A percentile compares a stretch with the other conserved stretches of the same genome.
These are phyloP conservation scores for Stercorarius parasiticus DNA, from an alignment of 2,113 vertebrate species.

Conservation along the genomic window DNA sequence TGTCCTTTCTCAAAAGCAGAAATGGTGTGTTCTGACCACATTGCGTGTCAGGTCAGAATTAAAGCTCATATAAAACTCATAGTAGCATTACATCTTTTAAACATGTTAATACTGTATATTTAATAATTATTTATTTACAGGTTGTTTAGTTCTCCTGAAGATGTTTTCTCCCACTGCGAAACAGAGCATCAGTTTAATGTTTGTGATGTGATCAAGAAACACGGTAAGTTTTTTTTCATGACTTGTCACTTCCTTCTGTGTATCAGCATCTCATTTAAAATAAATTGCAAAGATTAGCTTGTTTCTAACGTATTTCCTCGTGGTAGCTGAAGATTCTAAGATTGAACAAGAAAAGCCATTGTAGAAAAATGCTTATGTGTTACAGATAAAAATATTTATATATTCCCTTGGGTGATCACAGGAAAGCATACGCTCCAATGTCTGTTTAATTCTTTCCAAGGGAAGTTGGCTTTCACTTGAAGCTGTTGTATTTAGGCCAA, in stretches of 20 bases:
- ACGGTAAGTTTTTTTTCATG: slow-evolving; percentile 73
- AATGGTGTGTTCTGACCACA: accelerated
- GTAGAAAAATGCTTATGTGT: neutral
- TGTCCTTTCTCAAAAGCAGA: neutral
- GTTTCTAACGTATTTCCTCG: neutral
- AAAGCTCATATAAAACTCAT: accelerated
- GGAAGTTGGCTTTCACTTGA: neutral
- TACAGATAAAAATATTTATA: neutral
- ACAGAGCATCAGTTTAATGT: slow-evolving; percentile 82
- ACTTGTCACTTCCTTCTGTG: accelerated
- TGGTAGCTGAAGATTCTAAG: neutral
- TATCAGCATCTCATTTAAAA: neutral
- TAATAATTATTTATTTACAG: slow-evolving; percentile 61
- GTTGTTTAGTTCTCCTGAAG: slow-evolving; percentile 77
- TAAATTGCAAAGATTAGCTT: neutral
- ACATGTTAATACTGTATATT: accelerated
- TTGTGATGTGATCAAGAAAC: slow-evolving; percentile 74
- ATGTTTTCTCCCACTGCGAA: slow-evolving; percentile 84
- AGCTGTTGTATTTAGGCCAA: neutral
- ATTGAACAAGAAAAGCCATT: neutral
- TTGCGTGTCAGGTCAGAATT: neutral
- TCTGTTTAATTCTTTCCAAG: neutral
- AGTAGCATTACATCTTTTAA: neutral
- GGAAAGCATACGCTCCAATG: accelerated
- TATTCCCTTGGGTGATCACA: neutral